phyloP scores from a whole-genome alignment of 2,113 vertebrate species.

The Xenopus borealis region DNA sequence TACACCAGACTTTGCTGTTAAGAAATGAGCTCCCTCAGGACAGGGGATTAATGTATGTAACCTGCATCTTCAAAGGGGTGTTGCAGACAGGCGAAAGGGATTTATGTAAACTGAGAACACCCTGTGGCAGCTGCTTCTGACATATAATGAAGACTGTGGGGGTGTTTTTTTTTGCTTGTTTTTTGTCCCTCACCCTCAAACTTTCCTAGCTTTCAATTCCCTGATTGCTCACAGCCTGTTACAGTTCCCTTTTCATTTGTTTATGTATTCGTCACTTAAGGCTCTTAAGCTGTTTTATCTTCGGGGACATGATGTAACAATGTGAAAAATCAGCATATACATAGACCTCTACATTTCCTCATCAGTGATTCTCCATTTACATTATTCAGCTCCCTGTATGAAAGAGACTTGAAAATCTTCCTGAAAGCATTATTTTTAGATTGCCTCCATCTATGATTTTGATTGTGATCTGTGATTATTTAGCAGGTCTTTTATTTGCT shows the following conservation, averaged over 20 bases:
- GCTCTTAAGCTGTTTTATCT: slow-evolving; percentile 19
- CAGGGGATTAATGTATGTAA: slow-evolving; percentile 14
- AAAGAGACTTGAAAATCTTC: slow-evolving; percentile 36
- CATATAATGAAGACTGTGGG: background rate
- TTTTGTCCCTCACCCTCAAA: background rate
- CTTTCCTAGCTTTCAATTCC: background rate
- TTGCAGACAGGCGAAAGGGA: slow-evolving; percentile 21
- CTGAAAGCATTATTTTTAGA: slow-evolving; percentile 13
- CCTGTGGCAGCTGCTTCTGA: background rate
- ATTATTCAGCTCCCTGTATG: slow-evolving; percentile 22
- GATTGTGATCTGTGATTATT: background rate
- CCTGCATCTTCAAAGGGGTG: slow-evolving; percentile 5
- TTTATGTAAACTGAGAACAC: background rate
- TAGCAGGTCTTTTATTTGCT: slow-evolving; percentile 18
- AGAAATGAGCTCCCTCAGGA: slow-evolving; percentile 1
- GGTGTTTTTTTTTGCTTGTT: background rate
- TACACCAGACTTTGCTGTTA: slow-evolving; percentile 2
- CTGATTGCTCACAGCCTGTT: background rate
- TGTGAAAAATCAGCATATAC: slow-evolving; percentile 61
- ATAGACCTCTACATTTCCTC: slow-evolving; percentile 30
- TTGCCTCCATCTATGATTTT: background rate
- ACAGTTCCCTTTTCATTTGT: background rate
- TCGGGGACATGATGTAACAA: slow-evolving; percentile 70
- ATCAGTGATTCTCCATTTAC: background rate
- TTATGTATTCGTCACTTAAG: slow-evolving; percentile 3